Conservation (phyloP, 2,888 invertebrate species). For the Villa cingulata region DNA sequence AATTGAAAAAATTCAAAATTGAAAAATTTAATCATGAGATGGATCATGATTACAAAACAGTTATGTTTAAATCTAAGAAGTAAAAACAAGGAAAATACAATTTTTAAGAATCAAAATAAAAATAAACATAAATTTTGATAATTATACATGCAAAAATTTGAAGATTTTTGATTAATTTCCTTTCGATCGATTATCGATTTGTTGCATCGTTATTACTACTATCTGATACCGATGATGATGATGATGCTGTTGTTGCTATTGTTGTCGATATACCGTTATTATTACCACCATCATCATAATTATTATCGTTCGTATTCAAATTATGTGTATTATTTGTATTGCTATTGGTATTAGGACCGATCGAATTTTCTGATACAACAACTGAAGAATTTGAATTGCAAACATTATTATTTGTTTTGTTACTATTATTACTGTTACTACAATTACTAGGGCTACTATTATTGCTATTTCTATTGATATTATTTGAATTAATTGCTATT, state of each 20-base stretch:
- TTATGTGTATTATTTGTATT: not conserved
- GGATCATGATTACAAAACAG: too few species aligned
- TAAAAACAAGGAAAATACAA: too few species aligned
- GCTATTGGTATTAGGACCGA: not conserved
- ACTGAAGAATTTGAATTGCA: not conserved
- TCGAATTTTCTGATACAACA: not conserved
- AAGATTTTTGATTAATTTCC: too few species aligned
- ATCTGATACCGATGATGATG: not conserved
- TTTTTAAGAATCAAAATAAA: too few species aligned
- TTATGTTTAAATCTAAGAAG: too few species aligned
- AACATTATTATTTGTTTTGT: slow-evolving; percentile 1
- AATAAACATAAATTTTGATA: too few species aligned
- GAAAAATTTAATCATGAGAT: too few species aligned
- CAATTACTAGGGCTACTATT: not conserved
- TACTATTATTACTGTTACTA: slow-evolving; percentile 2
- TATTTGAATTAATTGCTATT: slow-evolving; percentile 2
- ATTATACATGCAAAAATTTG: too few species aligned
- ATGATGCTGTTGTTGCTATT: not conserved
- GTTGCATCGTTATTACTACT: not conserved
- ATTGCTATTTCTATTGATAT: slow-evolving; percentile 2
- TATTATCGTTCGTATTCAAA: not conserved
- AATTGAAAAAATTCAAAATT: too few species aligned
- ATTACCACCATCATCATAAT: not conserved
- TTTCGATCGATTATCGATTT: too few species aligned
- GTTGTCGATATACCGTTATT: not conserved